Conservation (phyloP, 2,888 invertebrate species). For the Nudaria mundana region DNA sequence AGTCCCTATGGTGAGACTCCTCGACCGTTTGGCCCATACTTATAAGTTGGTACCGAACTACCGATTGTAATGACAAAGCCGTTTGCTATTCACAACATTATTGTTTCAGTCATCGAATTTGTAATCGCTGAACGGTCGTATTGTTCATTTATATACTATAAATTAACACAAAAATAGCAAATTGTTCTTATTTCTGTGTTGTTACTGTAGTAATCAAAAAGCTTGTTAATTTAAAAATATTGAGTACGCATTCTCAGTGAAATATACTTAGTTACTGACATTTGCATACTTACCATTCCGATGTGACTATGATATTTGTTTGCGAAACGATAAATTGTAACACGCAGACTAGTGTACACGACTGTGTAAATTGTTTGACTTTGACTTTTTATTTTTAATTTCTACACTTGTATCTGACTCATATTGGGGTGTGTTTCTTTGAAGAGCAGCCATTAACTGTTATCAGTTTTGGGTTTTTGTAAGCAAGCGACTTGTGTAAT, state of each 20-base stretch:
- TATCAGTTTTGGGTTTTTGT: constrained; percentile 57
- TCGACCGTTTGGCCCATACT: constrained; percentile 37
- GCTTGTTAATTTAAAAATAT: constrained; percentile 4
- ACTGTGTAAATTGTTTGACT: constrained; percentile 1
- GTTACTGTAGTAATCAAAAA: constrained; percentile 1
- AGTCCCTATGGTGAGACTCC: constrained; percentile 63
- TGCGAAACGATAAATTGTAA: constrained; percentile 34
- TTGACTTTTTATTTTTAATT: constrained; percentile 8
- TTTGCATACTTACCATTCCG: constrained; percentile 36
- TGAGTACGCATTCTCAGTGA: no score
- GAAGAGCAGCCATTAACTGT: constrained; percentile 44
- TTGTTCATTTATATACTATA: constrained; percentile 28
- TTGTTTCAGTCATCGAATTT: constrained; percentile 69
- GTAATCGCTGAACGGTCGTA: constrained; percentile 59
- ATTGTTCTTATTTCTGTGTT: not conserved
- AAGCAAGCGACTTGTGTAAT: constrained; percentile 53
- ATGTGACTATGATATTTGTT: constrained; percentile 47
- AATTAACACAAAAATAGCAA: no score
- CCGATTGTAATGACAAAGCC: constrained; percentile 64
- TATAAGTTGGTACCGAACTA: constrained; percentile 39
- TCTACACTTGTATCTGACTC: constrained; percentile 20
- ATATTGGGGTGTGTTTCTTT: constrained; percentile 38
- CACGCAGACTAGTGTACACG: constrained; percentile 19
- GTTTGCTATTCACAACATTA: constrained; percentile 60
- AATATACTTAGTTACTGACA: constrained; percentile 24